Evolutionary conservation across 37 sponge, comb jelly and placozoan genomes (phyloP).

Genomic region (Mnemiopsis leidyi): DNA sequence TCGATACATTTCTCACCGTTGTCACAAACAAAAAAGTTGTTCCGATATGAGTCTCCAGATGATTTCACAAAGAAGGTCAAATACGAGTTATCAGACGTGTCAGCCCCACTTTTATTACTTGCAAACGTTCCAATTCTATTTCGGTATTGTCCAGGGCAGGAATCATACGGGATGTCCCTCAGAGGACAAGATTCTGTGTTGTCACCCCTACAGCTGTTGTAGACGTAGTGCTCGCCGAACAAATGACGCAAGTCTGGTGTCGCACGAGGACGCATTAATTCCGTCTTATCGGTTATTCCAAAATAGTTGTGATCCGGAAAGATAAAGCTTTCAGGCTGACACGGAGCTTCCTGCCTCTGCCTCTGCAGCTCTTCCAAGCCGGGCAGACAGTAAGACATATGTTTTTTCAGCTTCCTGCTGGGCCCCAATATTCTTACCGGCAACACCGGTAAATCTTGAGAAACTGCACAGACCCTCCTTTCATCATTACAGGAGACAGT

Average conservation of each 20-base stretch:
- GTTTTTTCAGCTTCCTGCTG: neutral
- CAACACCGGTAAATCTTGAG: neutral
- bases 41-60: neutral
- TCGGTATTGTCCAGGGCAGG: neutral
- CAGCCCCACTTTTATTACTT: no score
- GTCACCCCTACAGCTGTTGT: neutral
- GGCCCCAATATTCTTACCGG: neutral
- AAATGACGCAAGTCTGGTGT: neutral
- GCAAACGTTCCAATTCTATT: neutral
- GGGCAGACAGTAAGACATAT: neutral
- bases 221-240: neutral
- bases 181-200: neutral
- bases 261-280: neutral
- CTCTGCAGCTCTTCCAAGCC: neutral
- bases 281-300: neutral
- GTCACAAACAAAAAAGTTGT: slow-evolving; percentile 12
- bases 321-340: neutral
- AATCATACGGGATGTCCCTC: neutral
- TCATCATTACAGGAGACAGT: neutral
- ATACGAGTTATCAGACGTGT: neutral
- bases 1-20: neutral
- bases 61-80: neutral
- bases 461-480: neutral
- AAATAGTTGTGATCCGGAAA: neutral
- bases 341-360: neutral